These are phyloP conservation scores for Aricia artaxerxes DNA, from an alignment of 2,888 invertebrate species.

Conservation along the genomic window DNA sequence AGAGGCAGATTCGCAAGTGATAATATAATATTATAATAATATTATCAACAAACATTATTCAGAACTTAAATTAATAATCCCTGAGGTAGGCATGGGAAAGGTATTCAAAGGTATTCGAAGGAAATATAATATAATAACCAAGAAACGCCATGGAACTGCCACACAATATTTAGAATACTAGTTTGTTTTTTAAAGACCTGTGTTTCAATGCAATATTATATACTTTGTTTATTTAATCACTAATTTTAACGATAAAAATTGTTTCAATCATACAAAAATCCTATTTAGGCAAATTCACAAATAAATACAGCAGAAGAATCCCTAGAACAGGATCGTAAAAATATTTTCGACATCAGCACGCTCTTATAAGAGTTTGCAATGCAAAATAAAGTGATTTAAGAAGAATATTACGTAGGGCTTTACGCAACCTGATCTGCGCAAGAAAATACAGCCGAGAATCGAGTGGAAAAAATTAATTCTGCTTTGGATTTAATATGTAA, in stretches of 20 bases:
- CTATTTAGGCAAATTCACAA: background rate
- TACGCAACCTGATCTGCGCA: slow-evolving; percentile 28
- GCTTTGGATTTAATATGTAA: slow-evolving; percentile 26
- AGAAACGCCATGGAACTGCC: too few relatives aligned
- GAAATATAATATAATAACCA: too few relatives aligned
- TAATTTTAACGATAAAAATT: background rate
- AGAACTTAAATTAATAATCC: too few relatives aligned
- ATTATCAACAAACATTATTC: too few relatives aligned
- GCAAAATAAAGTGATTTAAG: slow-evolving; percentile 28
- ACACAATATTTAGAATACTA: too few relatives aligned
- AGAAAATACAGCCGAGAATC: slow-evolving; percentile 7
- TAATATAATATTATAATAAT: too few relatives aligned
- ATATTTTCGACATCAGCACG: slow-evolving; percentile 25
- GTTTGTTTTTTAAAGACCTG: too few relatives aligned
- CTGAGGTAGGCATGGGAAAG: too few relatives aligned
- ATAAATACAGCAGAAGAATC: background rate
- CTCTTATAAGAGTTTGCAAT: slow-evolving; percentile 17
- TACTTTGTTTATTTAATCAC: too few relatives aligned
- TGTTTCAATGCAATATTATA: too few relatives aligned
- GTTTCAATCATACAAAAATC: background rate
- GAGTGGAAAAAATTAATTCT: slow-evolving; percentile 20
- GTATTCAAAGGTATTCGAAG: too few relatives aligned
- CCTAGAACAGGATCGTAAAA: background rate
- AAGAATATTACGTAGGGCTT: slow-evolving; percentile 11
- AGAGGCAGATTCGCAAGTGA: too few relatives aligned